These are phyloP conservation scores for Hyalella azteca DNA, from an alignment of 2,888 invertebrate species.

Conservation along the genomic window DNA sequence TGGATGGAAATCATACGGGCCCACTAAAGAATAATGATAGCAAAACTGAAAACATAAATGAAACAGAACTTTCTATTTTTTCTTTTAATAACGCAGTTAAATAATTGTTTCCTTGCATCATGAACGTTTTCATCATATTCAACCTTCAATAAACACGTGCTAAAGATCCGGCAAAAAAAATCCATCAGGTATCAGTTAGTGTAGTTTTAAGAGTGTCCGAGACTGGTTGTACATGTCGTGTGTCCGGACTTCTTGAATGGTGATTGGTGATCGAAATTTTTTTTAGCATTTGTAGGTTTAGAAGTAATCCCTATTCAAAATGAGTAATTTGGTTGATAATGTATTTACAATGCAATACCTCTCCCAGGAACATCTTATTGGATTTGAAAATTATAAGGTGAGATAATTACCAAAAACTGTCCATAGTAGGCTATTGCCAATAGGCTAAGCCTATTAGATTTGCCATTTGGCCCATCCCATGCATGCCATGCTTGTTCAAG, in stretches of 20 bases:
- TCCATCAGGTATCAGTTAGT: background rate
- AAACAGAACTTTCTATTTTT: too few species aligned
- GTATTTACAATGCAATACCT: slow-evolving; percentile 25
- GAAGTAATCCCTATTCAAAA: background rate
- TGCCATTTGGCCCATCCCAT: too few species aligned
- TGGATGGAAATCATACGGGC: too few species aligned
- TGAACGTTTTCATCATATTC: too few species aligned
- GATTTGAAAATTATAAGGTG: slow-evolving; percentile 51
- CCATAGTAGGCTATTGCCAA: background rate
- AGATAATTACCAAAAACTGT: too few species aligned
- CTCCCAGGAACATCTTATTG: slow-evolving; percentile 41
- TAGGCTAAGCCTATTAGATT: too few species aligned
- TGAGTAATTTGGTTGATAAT: background rate
- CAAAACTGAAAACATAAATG: too few species aligned
- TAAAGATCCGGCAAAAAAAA: background rate
- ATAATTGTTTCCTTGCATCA: too few species aligned
- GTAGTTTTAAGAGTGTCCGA: background rate
- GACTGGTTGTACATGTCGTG: background rate
- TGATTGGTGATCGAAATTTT: background rate
- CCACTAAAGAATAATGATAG: too few species aligned
- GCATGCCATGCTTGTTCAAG: too few species aligned
- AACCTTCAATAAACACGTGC: too few species aligned
- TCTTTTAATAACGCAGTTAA: too few species aligned
- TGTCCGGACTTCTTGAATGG: background rate
- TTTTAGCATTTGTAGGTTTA: background rate